Conservation (phyloP, 2,113 vertebrate species). For the Phrynosoma platyrhinos region DNA sequence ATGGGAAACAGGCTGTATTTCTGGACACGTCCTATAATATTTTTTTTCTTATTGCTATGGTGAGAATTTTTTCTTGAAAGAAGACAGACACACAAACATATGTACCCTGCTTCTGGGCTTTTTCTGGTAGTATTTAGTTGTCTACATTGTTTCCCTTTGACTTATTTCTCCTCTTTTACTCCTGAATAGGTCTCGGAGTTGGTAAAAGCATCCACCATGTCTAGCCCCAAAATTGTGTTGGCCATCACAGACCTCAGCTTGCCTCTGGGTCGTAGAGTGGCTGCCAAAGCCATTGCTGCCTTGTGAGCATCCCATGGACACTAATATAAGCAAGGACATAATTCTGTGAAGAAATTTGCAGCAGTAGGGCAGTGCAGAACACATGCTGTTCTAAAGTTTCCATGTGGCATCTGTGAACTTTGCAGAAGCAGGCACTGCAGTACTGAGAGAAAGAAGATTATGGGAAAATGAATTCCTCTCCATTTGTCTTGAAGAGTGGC, state of each 20-base stretch:
- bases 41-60: not conserved
- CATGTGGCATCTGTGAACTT: rapidly evolving
- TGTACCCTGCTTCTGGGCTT: too few relatives aligned
- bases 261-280: slow-evolving; percentile 93
- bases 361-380: not conserved
- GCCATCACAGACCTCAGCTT: slow-evolving; percentile 95
- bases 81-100: too few relatives aligned
- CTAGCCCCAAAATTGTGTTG: slow-evolving; percentile 92
- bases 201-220: slow-evolving; percentile 94
- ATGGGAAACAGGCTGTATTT: not conserved
- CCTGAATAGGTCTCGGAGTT: slow-evolving; percentile 89
- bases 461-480: not conserved
- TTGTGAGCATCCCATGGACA: slow-evolving; percentile 68
- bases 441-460: not conserved
- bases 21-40: not conserved
- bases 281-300: slow-evolving; percentile 93
- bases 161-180: slow-evolving; percentile 24
- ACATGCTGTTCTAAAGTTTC: not conserved
- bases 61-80: not conserved
- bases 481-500: not conserved
- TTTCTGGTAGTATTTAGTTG: not conserved
- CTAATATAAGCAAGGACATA: rapidly evolving
- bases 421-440: not conserved
- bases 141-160: not conserved
- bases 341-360: not conserved